Conservation (phyloP, 2,888 invertebrate species). For the Heliconius cydno region DNA sequence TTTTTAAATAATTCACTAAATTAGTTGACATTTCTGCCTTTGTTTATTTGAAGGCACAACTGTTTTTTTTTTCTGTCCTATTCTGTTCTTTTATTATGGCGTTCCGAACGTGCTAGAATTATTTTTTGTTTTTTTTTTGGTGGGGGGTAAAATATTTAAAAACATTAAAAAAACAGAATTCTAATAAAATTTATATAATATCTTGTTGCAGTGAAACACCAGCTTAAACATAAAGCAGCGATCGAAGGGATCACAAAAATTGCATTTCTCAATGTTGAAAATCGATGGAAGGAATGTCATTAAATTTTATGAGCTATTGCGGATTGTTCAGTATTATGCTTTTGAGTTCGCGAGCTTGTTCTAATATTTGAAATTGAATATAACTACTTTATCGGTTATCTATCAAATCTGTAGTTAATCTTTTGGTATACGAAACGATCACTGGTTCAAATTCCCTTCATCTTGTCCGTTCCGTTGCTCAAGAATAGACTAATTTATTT, state of each 20-base stretch:
- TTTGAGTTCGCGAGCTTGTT: slow-evolving; percentile 34
- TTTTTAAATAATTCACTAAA: background rate
- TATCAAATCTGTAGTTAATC: background rate
- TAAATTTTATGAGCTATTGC: slow-evolving; percentile 75
- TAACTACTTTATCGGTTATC: background rate
- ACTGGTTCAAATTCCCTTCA: background rate
- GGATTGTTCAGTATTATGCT: slow-evolving; percentile 46
- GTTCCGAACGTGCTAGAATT: too few relatives aligned
- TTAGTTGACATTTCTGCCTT: too few relatives aligned
- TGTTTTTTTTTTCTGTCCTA: too few relatives aligned
- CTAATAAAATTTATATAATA: background rate
- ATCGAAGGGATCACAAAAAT: slow-evolving; percentile 71
- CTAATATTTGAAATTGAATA: slow-evolving; percentile 22
- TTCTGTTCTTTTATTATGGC: too few relatives aligned
- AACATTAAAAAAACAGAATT: too few relatives aligned
- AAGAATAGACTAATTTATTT: background rate
- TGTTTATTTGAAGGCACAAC: too few relatives aligned
- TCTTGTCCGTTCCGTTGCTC: background rate
- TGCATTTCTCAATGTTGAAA: slow-evolving; percentile 62
- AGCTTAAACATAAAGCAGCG: slow-evolving; percentile 65
- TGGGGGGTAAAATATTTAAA: too few relatives aligned
- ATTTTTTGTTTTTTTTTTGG: too few relatives aligned
- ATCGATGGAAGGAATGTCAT: slow-evolving; percentile 66
- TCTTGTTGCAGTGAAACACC: slow-evolving; percentile 48
- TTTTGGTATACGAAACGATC: background rate